phyloP scores from a whole-genome alignment of 2,797 vertebrate genomes.

The Bradypodion pumilum region DNA sequence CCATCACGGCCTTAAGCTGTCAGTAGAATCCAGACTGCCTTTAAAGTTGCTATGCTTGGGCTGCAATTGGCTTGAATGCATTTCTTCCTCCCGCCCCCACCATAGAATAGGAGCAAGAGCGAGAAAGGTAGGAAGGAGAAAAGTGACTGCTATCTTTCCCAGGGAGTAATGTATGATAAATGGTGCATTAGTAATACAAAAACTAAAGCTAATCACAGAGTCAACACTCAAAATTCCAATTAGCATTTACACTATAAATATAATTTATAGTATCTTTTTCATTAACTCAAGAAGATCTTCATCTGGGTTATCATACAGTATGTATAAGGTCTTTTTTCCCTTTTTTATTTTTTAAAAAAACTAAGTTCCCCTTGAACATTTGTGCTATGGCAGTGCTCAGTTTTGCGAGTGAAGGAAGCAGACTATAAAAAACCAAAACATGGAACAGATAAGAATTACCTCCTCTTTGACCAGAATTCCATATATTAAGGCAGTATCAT shows the following conservation, averaged over 20 bases:
- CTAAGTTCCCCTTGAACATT: background rate
- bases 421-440: background rate
- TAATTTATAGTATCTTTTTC: background rate
- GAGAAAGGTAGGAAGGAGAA: background rate
- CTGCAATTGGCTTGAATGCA: background rate
- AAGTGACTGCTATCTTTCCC: background rate
- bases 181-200: background rate
- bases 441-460: background rate
- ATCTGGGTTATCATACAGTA: background rate
- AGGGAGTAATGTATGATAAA: conserved; percentile 13
- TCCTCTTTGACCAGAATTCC: too few species aligned
- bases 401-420: background rate
- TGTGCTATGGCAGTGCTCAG: background rate
- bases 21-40: background rate
- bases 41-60: background rate
- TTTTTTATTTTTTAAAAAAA: too few species aligned
- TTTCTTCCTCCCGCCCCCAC: background rate
- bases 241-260: background rate
- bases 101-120: background rate
- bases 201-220: conserved; percentile 1
- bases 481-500: too few species aligned
- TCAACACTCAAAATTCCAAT: background rate
- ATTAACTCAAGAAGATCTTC: background rate
- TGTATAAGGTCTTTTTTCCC: rapidly evolving
- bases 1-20: too few species aligned